Conservation (phyloP, 2,797 vertebrate genomes). For the Cyprinodon diabolis region DNA sequence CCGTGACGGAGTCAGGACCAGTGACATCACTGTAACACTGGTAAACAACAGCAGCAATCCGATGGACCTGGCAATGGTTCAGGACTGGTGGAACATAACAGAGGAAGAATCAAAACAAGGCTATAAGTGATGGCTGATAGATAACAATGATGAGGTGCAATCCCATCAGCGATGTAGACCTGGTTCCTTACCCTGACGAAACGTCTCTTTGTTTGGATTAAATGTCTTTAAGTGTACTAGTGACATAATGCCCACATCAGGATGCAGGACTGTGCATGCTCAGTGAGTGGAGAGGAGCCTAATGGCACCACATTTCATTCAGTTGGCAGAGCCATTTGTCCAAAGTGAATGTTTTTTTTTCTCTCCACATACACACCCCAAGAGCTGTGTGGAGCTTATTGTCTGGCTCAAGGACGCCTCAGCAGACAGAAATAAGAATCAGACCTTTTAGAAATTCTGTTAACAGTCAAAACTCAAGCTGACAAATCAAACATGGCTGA, state of each 20-base stretch:
- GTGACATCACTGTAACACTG: constrained; percentile 91
- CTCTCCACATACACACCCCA: constrained; percentile 3
- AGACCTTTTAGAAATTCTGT: constrained; percentile 7
- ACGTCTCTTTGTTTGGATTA: constrained; percentile 26
- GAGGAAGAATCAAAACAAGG: constrained; percentile 13
- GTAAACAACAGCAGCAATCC: constrained; percentile 85
- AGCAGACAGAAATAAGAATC: constrained; percentile 5
- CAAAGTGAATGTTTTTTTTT: constrained; percentile 14
- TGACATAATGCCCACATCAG: constrained; percentile 35
- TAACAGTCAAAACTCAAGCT: not conserved
- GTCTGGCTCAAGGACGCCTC: constrained; percentile 43
- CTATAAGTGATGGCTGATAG: constrained; percentile 3
- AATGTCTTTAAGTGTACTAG: constrained; percentile 20
- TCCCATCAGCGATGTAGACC: not conserved
- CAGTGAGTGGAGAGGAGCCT: constrained; percentile 37
- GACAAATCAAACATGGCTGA: not conserved
- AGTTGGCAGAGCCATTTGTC: constrained; percentile 47
- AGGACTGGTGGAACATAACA: constrained; percentile 80
- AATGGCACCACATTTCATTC: constrained; percentile 58
- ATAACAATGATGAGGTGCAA: not conserved
- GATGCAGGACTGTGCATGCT: constrained; percentile 32
- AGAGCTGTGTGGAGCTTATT: constrained; percentile 7
- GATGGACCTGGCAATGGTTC: constrained; percentile 90
- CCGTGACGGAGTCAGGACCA: constrained; percentile 85
- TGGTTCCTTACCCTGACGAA: constrained; percentile 1